Conservation (phyloP, 2,888 invertebrate species). For the Trachelus stipa region DNA sequence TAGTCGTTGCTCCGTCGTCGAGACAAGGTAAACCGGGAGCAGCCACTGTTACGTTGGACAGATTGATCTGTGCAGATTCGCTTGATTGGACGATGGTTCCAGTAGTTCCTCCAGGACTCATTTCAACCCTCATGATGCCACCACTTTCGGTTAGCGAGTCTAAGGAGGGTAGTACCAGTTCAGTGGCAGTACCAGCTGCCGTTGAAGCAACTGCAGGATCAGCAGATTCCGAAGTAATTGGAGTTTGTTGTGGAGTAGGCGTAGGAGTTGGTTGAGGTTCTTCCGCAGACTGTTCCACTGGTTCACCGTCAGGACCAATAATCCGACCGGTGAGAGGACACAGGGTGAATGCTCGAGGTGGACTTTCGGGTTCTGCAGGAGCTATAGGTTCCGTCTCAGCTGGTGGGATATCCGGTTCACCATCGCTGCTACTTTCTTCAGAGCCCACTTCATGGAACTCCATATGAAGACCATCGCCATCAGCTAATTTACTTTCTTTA, state of each 20-base stretch:
- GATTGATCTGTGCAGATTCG: constrained; percentile 50
- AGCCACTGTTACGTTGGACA: constrained; percentile 43
- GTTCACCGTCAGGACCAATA: constrained; percentile 61
- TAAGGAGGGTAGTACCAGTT: constrained; percentile 59
- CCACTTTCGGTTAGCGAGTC: constrained; percentile 56
- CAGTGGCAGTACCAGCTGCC: constrained; percentile 41
- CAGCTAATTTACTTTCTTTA: constrained; percentile 64
- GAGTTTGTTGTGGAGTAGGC: constrained; percentile 33
- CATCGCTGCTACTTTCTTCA: constrained; percentile 70
- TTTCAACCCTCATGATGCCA: constrained; percentile 65
- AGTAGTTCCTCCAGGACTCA: constrained; percentile 75
- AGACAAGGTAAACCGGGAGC: constrained; percentile 60
- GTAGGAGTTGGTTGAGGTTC: constrained; percentile 35
- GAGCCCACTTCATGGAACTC: constrained; percentile 65
- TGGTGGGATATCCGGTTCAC: constrained; percentile 71
- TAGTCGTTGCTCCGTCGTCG: constrained; percentile 49
- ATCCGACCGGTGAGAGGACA: constrained; percentile 76
- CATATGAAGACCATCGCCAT: constrained; percentile 65
- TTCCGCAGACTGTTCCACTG: constrained; percentile 58
- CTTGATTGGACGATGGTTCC: constrained; percentile 70
- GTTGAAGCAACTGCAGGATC: constrained; percentile 26
- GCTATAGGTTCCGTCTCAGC: constrained; percentile 67
- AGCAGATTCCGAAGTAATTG: constrained; percentile 13
- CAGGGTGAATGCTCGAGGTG: constrained; percentile 77
- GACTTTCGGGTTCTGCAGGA: constrained; percentile 72